A percentile compares a stretch with the other conserved stretches of the same genome.
Evolutionary conservation across 2,113 vertebrate genomes (phyloP).

Genomic region (Zosterops japonicus): DNA sequence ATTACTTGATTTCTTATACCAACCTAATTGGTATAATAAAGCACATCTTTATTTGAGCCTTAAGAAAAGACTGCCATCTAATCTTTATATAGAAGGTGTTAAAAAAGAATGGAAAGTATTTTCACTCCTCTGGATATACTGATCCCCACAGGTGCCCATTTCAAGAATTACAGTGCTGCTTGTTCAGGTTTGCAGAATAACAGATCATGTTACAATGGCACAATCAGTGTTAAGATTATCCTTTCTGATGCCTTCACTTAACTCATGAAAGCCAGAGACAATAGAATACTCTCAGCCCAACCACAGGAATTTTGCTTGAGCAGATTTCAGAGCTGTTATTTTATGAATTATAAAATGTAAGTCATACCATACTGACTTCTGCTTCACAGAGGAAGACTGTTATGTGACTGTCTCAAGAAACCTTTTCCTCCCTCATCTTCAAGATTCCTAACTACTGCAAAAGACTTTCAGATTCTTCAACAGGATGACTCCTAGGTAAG

Average conservation of each 20-base stretch:
- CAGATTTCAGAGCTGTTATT: neutral
- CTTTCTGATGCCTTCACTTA: neutral
- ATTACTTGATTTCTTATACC: neutral
- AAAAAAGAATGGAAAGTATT: neutral
- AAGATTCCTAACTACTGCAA: neutral
- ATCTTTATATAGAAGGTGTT: neutral
- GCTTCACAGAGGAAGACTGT: neutral
- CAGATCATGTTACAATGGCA: neutral
- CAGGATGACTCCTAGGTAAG: neutral
- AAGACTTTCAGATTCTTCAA: neutral
- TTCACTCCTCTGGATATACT: neutral
- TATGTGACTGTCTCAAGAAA: rapidly evolving
- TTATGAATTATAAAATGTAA: neutral
- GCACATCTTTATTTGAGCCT: neutral
- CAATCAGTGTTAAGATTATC: neutral
- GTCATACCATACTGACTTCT: neutral
- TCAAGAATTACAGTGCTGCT: neutral
- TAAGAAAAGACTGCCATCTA: neutral
- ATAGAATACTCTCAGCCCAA: neutral
- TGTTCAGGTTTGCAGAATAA: conserved; percentile 1
- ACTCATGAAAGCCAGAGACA: neutral
- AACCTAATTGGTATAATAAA: neutral
- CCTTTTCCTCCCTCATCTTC: neutral
- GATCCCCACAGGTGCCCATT: neutral
- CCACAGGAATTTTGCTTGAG: neutral